phyloP scores from a whole-genome alignment of 2,113 vertebrate genomes.

The Podarcis cretensis region DNA sequence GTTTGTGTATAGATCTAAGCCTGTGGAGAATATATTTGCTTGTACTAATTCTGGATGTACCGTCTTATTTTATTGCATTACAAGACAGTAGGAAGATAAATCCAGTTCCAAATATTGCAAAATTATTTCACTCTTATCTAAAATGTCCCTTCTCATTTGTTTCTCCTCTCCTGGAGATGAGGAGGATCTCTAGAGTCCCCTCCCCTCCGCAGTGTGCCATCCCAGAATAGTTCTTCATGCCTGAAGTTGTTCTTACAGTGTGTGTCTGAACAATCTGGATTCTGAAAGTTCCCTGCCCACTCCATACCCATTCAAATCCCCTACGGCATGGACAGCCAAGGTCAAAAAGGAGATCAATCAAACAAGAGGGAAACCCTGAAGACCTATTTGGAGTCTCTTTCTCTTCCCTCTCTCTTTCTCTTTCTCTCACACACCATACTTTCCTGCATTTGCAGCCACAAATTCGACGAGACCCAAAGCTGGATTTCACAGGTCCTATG shows the following conservation, averaged over 20 bases:
- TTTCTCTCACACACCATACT: neutral
- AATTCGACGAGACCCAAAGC: constrained; percentile 20
- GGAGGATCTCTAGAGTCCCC: neutral
- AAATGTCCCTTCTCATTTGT: neutral
- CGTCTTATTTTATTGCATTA: neutral
- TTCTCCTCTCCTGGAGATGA: neutral
- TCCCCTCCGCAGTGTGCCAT: neutral
- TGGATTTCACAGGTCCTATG: constrained; percentile 31
- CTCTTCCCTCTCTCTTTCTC: neutral
- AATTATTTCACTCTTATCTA: neutral
- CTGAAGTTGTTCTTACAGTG: neutral
- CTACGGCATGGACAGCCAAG: neutral
- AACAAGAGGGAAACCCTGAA: neutral
- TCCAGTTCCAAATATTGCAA: neutral
- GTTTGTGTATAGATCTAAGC: neutral
- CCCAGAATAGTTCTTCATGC: neutral
- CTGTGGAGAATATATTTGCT: neutral
- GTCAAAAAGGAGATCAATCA: neutral
- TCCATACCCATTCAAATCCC: neutral
- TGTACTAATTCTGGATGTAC: neutral
- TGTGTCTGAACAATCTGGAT: neutral
- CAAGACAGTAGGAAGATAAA: neutral
- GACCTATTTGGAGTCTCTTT: neutral
- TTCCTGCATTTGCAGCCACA: constrained; percentile 13
- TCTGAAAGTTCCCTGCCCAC: neutral